Evolutionary conservation across 2,888 invertebrate genomes (phyloP).

Genomic region (Heliconius cydno): DNA sequence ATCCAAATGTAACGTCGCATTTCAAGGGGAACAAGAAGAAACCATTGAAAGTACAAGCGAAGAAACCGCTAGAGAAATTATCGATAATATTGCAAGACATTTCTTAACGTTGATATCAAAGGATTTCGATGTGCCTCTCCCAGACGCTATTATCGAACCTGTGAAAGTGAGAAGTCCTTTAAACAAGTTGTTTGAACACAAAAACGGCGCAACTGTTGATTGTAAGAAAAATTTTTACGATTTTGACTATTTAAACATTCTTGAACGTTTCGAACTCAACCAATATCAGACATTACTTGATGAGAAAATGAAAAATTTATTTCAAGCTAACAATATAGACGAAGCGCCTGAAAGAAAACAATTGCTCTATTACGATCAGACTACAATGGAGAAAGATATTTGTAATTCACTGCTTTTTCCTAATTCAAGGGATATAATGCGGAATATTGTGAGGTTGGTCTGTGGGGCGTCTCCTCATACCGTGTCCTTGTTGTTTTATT

Average conservation of each 20-base stretch:
- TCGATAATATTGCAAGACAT: constrained; percentile 61
- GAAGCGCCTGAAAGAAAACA: constrained; percentile 53
- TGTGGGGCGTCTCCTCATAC: constrained; percentile 67
- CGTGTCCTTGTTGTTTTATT: constrained; percentile 75
- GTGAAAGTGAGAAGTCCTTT: constrained; percentile 51
- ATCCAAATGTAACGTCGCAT: constrained; percentile 66
- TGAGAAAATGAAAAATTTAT: constrained; percentile 63
- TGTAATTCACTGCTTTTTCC: constrained; percentile 64
- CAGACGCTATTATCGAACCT: constrained; percentile 62
- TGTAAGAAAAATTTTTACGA: constrained; percentile 64
- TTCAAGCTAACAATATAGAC: constrained; percentile 55
- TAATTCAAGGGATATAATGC: constrained; percentile 72
- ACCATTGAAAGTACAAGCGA: constrained; percentile 42
- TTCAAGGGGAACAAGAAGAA: constrained; percentile 51
- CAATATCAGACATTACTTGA: constrained; percentile 71
- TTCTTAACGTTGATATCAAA: constrained; percentile 63
- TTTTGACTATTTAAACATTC: constrained; percentile 64
- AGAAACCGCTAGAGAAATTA: constrained; percentile 50
- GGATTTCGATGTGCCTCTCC: constrained; percentile 67
- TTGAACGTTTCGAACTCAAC: constrained; percentile 72
- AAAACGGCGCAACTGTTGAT: constrained; percentile 62
- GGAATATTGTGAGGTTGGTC: constrained; percentile 66
- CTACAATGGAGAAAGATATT: constrained; percentile 72
- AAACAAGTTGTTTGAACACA: constrained; percentile 69
- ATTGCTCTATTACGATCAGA: constrained; percentile 68